Percentiles rank a stretch among this genome's conserved stretches.
phyloP scores from a whole-genome alignment of 2,888 invertebrate genomes.

The Clitarchus hookeri region DNA sequence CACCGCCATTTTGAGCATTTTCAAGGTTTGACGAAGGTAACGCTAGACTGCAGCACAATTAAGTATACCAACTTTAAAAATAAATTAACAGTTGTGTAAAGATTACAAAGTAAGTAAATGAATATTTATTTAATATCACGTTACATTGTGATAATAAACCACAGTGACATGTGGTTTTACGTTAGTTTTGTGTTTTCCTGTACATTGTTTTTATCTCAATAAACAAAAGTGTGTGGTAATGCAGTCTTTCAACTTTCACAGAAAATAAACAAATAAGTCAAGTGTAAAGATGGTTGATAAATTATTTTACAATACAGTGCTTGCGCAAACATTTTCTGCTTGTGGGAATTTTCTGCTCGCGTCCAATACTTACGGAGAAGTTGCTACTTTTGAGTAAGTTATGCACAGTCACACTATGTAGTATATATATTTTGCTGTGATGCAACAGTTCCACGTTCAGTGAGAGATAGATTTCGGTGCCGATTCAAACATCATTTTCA shows the following conservation, averaged over 20 bases:
- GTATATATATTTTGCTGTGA: not conserved
- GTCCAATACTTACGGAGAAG: slow-evolving; percentile 83
- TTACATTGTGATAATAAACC: not conserved
- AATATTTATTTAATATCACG: not conserved
- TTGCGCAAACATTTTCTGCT: slow-evolving; percentile 80
- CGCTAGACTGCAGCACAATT: not conserved
- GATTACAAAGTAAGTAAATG: too few species aligned
- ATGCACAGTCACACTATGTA: not conserved
- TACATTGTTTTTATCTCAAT: not conserved
- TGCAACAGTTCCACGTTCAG: not conserved
- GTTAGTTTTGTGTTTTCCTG: too few species aligned
- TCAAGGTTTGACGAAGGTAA: not conserved
- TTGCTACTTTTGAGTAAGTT: slow-evolving; percentile 81
- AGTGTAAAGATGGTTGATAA: slow-evolving; percentile 53
- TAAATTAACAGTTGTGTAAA: too few species aligned
- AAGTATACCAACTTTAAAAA: not conserved
- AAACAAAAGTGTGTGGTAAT: not conserved
- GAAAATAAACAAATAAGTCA: not conserved
- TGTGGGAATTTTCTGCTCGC: slow-evolving; percentile 81
- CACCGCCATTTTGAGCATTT: slow-evolving; percentile 3
- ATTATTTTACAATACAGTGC: slow-evolving; percentile 77
- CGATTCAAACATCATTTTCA: too few species aligned
- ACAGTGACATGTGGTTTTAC: not conserved
- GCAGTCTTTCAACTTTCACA: too few species aligned
- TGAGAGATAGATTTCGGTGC: too few species aligned